Base-by-base conservation (phyloP, 2,888 invertebrate species). In the Horisme vitalbata region DNA sequence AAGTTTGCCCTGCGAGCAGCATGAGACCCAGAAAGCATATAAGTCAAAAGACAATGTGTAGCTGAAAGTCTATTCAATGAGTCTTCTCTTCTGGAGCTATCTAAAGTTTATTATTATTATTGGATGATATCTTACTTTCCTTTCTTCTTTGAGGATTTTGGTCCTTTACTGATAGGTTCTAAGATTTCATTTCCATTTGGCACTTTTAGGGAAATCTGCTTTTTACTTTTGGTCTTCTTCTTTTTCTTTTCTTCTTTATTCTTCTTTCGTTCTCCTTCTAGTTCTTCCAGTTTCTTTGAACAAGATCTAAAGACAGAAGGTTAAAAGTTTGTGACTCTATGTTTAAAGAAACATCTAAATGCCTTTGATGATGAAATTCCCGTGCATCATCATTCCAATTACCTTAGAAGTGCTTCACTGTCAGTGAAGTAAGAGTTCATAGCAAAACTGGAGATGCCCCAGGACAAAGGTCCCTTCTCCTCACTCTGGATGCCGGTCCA, bases 401-500 rank as follows among this genome's bases (percentile, higher is more conserved):
- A 92, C 93, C 84, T 88, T 11, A 93, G 73, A 47, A 93, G 81
- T 23, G 90, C 90, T 67, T 93, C 91, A 65, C 90, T 91, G 52
- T 93, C 89, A 23, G 91, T 90, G 47, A 90, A 90, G 61, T 88
- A 91, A 0, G 86, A 85, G 58, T 84, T 83, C 72, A 91, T 87
- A 3, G 91, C 89, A 66, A 91, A 86, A 62, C 83, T 91, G 8
- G 93, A 92, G 41, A 92, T 84, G 5, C 93, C 93, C 94, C 94
- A 95, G 0, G 93, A 93, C 12, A 95, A 59, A 0, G 94, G 94
- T 33, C 83, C 86, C 63, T 86, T 91, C 13, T 83, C 83, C 55
- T 83, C 90, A 59, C 47, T 79, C 58, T 83, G 83, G 15, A 91
- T 76, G 3, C 95, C 95, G 2, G 93, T 93, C 95, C 95, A 95